Percentiles rank a stretch among this genome's conserved stretches.
phyloP scores from a whole-genome alignment of 2,888 invertebrate species.

The Aporophyla lueneburgensis region DNA sequence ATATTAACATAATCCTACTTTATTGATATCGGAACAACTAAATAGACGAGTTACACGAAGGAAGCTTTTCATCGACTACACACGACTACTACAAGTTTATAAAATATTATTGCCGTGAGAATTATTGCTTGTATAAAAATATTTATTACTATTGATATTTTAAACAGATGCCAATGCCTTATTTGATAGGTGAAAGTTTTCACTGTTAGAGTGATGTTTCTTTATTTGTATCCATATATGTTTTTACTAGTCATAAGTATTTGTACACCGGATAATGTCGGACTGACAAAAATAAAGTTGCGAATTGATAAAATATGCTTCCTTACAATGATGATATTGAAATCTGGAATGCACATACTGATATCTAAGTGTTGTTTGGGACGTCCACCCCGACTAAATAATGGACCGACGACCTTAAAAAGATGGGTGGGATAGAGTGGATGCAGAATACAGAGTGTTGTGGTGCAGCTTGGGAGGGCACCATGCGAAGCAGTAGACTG shows the following conservation, averaged over 20 bases:
- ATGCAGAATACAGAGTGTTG: too few species aligned
- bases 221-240: slow-evolving; percentile 37
- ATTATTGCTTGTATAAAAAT: slow-evolving; percentile 43
- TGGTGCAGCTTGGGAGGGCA: too few species aligned
- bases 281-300: background rate
- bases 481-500: too few species aligned
- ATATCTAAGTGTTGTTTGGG: too few species aligned
- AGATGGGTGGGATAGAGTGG: too few species aligned
- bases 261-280: background rate
- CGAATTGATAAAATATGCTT: background rate
- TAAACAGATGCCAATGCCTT: slow-evolving; percentile 30
- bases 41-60: slow-evolving; percentile 17
- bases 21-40: slow-evolving; percentile 54
- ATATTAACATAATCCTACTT: slow-evolving; percentile 59
- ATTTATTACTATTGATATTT: slow-evolving; percentile 53
- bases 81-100: slow-evolving; percentile 13
- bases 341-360: background rate
- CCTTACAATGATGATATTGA: background rate
- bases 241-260: background rate
- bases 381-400: too few species aligned
- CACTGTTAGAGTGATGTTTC: slow-evolving; percentile 31
- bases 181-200: slow-evolving; percentile 46
- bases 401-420: too few species aligned
- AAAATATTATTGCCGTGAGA: slow-evolving; percentile 45
- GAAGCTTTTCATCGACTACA: slow-evolving; percentile 21